phyloP scores from a whole-genome alignment of 2,888 invertebrate genomes.

The Temnothorax ravouxi region DNA sequence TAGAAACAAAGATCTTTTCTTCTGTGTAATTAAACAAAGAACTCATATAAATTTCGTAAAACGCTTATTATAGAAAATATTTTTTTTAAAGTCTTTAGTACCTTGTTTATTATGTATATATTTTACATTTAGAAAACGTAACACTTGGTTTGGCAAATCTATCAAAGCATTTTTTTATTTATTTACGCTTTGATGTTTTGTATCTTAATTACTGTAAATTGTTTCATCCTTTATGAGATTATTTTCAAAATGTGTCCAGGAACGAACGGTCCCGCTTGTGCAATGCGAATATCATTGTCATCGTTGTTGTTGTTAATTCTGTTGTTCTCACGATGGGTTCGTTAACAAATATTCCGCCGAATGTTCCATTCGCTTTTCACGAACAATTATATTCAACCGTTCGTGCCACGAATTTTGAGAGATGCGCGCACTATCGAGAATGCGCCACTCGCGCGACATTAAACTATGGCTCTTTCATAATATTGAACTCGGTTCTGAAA shows the following conservation, averaged over 20 bases:
- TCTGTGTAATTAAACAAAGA: background rate
- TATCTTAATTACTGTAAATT: slow-evolving; percentile 1
- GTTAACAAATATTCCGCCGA: slow-evolving; percentile 44
- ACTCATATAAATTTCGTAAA: background rate
- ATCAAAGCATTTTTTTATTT: background rate
- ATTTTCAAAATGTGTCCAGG: background rate
- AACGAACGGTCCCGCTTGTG: background rate
- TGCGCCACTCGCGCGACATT: slow-evolving; percentile 31
- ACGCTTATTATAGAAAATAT: background rate
- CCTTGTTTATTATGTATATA: background rate
- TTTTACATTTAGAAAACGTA: background rate
- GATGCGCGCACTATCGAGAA: slow-evolving; percentile 38
- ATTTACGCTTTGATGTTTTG: background rate
- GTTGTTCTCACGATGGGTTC: slow-evolving; percentile 46
- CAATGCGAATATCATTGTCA: background rate
- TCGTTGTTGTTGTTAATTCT: slow-evolving; percentile 39
- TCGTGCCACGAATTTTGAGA: slow-evolving; percentile 47
- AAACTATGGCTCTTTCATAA: slow-evolving; percentile 38
- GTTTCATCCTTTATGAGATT: background rate
- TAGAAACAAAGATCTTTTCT: background rate
- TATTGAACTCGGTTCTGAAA: slow-evolving; percentile 11
- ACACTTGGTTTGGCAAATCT: background rate
- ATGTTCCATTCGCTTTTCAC: slow-evolving; percentile 48
- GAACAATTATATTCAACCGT: slow-evolving; percentile 48
- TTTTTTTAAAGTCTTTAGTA: background rate